phyloP scores from a whole-genome alignment of 2,113 vertebrate species.

The Butorides virescens region DNA sequence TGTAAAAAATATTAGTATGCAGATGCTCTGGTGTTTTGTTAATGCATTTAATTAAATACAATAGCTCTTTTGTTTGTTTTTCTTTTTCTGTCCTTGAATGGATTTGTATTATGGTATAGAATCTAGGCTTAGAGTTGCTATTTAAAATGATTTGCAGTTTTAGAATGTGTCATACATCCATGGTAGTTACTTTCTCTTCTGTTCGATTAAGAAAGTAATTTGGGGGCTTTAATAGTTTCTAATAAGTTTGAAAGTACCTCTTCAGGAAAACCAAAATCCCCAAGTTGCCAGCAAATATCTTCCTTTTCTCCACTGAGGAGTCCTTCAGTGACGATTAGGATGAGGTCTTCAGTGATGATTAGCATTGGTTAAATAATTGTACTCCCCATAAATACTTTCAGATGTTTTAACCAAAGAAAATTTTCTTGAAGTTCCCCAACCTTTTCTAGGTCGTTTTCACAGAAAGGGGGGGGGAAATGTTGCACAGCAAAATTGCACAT shows the following conservation, averaged over 20 bases:
- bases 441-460: not conserved
- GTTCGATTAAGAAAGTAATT: not conserved
- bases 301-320: not conserved
- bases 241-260: not conserved
- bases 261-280: not conserved
- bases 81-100: conserved; percentile 61
- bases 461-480: not conserved
- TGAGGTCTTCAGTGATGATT: not conserved
- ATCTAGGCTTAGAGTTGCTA: not conserved
- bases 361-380: not conserved
- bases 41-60: conserved; percentile 81
- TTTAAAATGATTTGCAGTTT: conserved; percentile 1
- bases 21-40: conserved; percentile 85
- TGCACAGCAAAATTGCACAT: not conserved
- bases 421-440: not conserved
- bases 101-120: conserved; percentile 71
- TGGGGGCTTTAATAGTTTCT: not conserved
- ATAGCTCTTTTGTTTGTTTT: conserved; percentile 76
- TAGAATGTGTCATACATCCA: not conserved
- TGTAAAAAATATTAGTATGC: conserved; percentile 84
- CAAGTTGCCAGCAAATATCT: not conserved
- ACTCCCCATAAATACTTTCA: not conserved
- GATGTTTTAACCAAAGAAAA: not conserved
- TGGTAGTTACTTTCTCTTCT: not conserved
- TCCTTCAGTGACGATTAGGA: not conserved